phyloP scores from a whole-genome alignment of 2,113 vertebrate genomes.

The Petaurus breviceps region DNA sequence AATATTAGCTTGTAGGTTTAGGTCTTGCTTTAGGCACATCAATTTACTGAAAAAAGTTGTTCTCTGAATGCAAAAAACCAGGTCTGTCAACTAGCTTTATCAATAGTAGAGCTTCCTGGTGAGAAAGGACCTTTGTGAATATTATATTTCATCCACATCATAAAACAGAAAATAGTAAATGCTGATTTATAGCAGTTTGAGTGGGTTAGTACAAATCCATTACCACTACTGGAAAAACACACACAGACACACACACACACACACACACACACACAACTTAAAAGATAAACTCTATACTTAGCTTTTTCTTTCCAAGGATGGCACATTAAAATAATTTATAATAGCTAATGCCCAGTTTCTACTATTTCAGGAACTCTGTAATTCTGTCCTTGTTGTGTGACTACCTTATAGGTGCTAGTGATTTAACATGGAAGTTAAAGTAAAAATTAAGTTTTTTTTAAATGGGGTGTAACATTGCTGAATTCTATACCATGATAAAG shows the following conservation, averaged over 20 bases:
- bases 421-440: background rate
- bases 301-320: background rate
- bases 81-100: background rate
- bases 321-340: background rate
- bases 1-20: background rate
- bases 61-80: background rate
- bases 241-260: no score
- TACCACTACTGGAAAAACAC: background rate
- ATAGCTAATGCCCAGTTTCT: background rate
- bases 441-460: background rate
- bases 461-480: background rate
- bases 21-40: background rate
- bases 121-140: conserved; percentile 1
- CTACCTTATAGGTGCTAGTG: background rate
- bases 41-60: background rate
- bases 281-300: background rate
- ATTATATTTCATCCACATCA: background rate
- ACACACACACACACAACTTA: background rate
- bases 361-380: background rate
- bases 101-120: background rate
- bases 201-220: background rate
- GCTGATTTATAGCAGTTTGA: background rate
- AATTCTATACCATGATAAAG: background rate
- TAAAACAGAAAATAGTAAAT: background rate
- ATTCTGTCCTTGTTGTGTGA: background rate